Evolutionary conservation across 2,113 vertebrate genomes (phyloP).

Genomic region (Anser cygnoides): DNA sequence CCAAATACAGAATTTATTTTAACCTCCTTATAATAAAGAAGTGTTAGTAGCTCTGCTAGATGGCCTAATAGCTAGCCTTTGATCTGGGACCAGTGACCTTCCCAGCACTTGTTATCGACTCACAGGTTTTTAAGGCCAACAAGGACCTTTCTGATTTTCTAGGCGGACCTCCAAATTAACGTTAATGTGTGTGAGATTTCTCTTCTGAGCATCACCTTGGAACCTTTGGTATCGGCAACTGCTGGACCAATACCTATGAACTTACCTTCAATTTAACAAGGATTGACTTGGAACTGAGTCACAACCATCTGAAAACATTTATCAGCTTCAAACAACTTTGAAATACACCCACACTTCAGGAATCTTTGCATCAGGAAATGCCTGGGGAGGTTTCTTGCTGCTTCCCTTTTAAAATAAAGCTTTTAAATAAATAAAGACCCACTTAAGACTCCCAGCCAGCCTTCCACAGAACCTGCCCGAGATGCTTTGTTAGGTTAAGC

Average conservation of each 20-base stretch:
- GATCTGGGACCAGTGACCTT: neutral
- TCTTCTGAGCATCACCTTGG: neutral
- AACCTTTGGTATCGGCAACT: neutral
- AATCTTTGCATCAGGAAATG: neutral
- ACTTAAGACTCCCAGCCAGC: neutral
- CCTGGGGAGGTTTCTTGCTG: neutral
- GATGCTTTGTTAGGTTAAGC: neutral
- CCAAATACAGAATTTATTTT: neutral
- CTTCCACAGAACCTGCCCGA: neutral
- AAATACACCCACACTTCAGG: neutral
- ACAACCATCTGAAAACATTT: neutral
- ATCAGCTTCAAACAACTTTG: neutral
- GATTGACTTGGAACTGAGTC: neutral
- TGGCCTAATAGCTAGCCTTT: neutral
- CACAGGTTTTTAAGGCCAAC: constrained; percentile 12
- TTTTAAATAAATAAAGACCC: neutral
- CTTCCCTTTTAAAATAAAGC: neutral
- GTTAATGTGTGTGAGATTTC: neutral
- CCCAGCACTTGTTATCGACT: neutral
- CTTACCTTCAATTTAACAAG: neutral
- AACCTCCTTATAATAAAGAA: neutral
- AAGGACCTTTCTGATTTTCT: neutral
- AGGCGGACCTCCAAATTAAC: neutral
- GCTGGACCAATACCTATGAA: neutral
- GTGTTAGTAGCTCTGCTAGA: neutral